Percentiles rank a stretch among this genome's conserved stretches.
These are phyloP conservation scores for Aurelia aurita DNA, from an alignment of 30 jellyfish, hydroid and myxozoan species.

Conservation along the genomic window DNA sequence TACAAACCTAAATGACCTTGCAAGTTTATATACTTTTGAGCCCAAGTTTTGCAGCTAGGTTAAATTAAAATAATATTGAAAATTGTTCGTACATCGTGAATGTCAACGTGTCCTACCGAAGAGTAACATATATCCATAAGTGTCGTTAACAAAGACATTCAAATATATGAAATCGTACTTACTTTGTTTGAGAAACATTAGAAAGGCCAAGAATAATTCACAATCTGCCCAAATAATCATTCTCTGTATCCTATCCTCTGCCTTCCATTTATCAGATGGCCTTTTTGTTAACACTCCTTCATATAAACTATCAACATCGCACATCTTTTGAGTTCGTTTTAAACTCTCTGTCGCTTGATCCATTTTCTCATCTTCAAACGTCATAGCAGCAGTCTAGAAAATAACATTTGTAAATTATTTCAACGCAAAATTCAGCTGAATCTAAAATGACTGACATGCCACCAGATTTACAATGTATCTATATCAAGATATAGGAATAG, in stretches of 20 bases:
- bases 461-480: too few relatives aligned
- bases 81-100: too few relatives aligned
- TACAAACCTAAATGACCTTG: too few relatives aligned
- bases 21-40: too few relatives aligned
- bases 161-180: conserved; percentile 1
- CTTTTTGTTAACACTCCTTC: conserved; percentile 85
- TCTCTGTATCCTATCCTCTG: conserved; percentile 91
- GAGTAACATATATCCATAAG: too few relatives aligned
- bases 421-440: too few relatives aligned
- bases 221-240: conserved; percentile 99
- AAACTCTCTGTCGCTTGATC: conserved; percentile 84
- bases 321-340: conserved; percentile 88
- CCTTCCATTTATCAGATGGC: conserved; percentile 90
- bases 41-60: too few relatives aligned
- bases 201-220: conserved; percentile 94
- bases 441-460: too few relatives aligned
- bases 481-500: too few relatives aligned
- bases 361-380: conserved; percentile 99
- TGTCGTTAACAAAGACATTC: too few relatives aligned
- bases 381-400: conserved; percentile 96
- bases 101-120: too few relatives aligned
- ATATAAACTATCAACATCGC: conserved; percentile 90
- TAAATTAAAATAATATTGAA: too few relatives aligned
- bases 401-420: neutral
- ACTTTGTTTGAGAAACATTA: conserved; percentile 96